Base-by-base conservation (phyloP, 2,888 invertebrate species). In the Nasonia oneida region DNA sequence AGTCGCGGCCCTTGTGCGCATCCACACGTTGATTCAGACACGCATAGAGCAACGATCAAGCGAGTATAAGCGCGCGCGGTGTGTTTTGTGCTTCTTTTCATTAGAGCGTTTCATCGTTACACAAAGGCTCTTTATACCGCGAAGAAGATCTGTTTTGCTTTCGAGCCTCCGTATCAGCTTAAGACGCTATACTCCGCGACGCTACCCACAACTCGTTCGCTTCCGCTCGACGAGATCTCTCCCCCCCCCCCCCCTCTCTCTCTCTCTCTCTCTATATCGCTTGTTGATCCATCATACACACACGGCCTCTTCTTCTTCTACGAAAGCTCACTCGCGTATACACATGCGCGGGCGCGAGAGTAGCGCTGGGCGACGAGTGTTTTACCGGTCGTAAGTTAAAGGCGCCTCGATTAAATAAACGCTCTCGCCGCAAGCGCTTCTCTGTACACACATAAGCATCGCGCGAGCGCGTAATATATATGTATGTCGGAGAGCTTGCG, bases 351-450 rank as follows among this genome's bases (percentile, higher is more conserved):
- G n/a, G n/a, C 74, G 37, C 83, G 87, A 88, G 78, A 89, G 89
- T 88, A 89, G 89, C 87, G 88, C 83, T 88, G 84, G 87, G 87
- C 88, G 89, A 90, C 89, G 91, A 91, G 89, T 90, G 89, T 89
- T 90, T 91, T 89, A 89, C 89, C 87, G 89, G 77, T 87, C 84
- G 88, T 89, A 90, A 90, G 86, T 90, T 89, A 89, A 88, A 88
- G 80, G 84, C 86, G 86, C 86, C 84, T 87, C 89, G 86, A 87
- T 88, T 90, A 91, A 91, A 91, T 91, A 91, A 92, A 92, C 90
- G 64, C 81, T 77, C 84, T 80, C 80, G 53, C 3, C 4, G 37
- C 37, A 37, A 67, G 39, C 10, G 77, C 76, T 47, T 42, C 61
- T 61, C 61, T 70, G 39, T 37, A 53, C 67, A 64, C 57, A 71